phyloP scores from a whole-genome alignment of 2,113 vertebrate genomes.

The Petaurus breviceps region DNA sequence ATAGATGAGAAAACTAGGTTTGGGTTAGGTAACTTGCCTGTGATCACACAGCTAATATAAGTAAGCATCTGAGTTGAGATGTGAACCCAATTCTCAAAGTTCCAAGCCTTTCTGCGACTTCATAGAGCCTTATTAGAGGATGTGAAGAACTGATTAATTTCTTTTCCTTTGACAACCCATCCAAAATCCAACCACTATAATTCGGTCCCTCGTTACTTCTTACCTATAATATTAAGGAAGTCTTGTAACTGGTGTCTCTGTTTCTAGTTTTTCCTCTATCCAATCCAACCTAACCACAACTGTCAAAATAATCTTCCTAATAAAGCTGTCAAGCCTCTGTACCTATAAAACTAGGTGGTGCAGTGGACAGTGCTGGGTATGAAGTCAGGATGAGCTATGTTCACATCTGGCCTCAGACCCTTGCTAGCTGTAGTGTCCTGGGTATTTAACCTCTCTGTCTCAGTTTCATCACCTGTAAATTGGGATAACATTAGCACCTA shows the following conservation, averaged over 20 bases:
- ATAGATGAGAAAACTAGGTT: too few species aligned
- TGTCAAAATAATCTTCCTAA: not conserved
- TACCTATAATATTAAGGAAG: not conserved
- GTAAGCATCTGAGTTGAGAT: not conserved
- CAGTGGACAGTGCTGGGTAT: not conserved
- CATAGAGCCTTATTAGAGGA: not conserved
- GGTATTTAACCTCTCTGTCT: not conserved
- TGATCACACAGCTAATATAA: not conserved
- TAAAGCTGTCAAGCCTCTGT: not conserved
- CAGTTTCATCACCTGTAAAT: not conserved
- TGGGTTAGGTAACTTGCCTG: too few species aligned
- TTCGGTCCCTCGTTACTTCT: not conserved
- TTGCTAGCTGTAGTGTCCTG: not conserved
- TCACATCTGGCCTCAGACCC: not conserved
- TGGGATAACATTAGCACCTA: not conserved
- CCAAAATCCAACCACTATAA: not conserved
- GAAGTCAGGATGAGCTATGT: not conserved
- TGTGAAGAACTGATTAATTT: not conserved
- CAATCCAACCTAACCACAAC: not conserved
- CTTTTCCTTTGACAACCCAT: not conserved
- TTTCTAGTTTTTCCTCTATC: not conserved
- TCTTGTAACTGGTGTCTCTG: not conserved
- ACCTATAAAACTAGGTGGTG: not conserved
- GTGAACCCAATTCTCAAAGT: not conserved
- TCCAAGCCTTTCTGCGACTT: not conserved